Evolutionary conservation across 2,888 invertebrate species (phyloP), one percentile per base, ranked within the genome.

Genomic region (Bhutanitis thaidina): DNA sequence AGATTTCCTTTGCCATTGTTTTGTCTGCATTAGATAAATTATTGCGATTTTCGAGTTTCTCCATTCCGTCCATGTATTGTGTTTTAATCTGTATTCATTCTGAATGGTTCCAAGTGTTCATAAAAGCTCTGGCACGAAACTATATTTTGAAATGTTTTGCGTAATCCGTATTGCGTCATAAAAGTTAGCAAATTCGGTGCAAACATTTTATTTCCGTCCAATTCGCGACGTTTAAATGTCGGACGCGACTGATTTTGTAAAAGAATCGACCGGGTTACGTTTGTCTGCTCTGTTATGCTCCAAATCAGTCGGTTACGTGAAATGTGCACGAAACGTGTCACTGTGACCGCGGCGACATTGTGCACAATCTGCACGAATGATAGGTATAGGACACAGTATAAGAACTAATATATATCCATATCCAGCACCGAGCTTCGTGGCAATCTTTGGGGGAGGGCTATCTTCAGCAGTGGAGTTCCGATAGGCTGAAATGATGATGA

Each of bases 231-330:
- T 12, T 27, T 9, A 8, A 41, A 41, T 29, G 29, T 41, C 41
- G 36, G 27, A 27, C 41, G 48, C 49, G 43, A 35, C 3, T 30
- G 49, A 49, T 43, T n/a, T 43, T 43, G 41, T 49, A 16, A 30
- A 36, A 40, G 34, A 48, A 41, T 41, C 27, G 15, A 35, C 29
- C 41, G 12, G 35, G 16, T 40, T 13, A 40, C 14, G 27, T 27
- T 29, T 34, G 27, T 38, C 13, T n/a, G n/a, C n/a, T n/a, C n/a
- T 27, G 34, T 38, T 39, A 43, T 43, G 43, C 36, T 16, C 25
- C 4, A 27, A 50, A 50, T 44, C 50, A 38, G 50, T 50, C 35
- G 12, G 13, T 50, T 50, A 50, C 44, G 40, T 40, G 44, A 49
- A 38, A 35, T 10, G 43, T 38, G 38, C 29, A 32, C 32, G 43